phyloP scores from a whole-genome alignment of 1,140 invertebrate genomes.

The Drosophila nikananu region DNA sequence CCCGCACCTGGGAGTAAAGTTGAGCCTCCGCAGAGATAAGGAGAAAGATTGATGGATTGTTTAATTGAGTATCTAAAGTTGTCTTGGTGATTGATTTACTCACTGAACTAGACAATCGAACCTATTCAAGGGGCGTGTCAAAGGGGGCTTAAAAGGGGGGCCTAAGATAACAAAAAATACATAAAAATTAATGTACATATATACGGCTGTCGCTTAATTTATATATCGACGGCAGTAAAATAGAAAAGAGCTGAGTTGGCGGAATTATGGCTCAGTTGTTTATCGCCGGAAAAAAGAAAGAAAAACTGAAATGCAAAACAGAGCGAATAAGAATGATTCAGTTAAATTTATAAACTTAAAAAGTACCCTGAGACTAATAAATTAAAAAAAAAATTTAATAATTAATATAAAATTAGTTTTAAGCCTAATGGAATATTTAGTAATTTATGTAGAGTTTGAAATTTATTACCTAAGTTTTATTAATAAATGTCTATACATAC shows the following conservation, averaged over 20 bases:
- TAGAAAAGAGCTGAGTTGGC: slow-evolving; percentile 30
- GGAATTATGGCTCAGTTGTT: slow-evolving; percentile 27
- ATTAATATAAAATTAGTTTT: not conserved
- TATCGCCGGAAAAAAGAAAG: slow-evolving; percentile 21
- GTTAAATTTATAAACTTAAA: not conserved
- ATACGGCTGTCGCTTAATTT: slow-evolving; percentile 9
- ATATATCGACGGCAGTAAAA: slow-evolving; percentile 27
- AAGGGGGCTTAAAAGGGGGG: not conserved
- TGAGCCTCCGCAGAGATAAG: slow-evolving; percentile 14
- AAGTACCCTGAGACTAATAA: not conserved
- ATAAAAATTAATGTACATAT: slow-evolving; percentile 1
- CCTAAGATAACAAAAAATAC: slow-evolving; percentile 15
- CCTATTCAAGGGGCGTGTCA: slow-evolving; percentile 32
- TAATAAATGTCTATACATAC: no score
- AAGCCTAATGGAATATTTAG: not conserved
- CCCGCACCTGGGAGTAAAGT: not conserved
- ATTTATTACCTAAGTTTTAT: not conserved
- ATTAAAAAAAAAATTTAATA: not conserved
- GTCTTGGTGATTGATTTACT: slow-evolving; percentile 27
- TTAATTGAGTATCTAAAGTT: slow-evolving; percentile 37
- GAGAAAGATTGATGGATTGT: slow-evolving; percentile 25
- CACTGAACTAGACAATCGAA: slow-evolving; percentile 30
- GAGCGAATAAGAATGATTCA: not conserved
- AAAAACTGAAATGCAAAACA: slow-evolving; percentile 19
- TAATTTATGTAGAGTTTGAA: not conserved